phyloP scores from a whole-genome alignment of 2,888 invertebrate species.

The Congeria kusceri region DNA sequence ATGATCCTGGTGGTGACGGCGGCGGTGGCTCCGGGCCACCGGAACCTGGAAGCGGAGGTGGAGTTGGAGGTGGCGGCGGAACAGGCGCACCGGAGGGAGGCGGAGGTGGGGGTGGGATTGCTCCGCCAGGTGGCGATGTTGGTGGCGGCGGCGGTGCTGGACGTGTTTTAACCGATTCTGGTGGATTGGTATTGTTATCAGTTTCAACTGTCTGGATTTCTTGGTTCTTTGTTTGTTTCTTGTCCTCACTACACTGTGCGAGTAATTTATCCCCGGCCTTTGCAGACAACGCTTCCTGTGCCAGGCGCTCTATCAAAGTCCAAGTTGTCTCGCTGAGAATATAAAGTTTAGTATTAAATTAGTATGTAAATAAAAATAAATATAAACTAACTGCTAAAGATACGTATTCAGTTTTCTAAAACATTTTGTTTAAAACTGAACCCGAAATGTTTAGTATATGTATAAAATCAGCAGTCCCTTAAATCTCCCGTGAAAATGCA shows the following conservation, averaged over 20 bases:
- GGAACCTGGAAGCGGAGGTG: conserved; percentile 44
- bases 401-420: too few species aligned
- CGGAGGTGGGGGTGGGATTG: conserved; percentile 49
- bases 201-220: conserved; percentile 73
- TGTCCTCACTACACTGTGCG: conserved; percentile 34
- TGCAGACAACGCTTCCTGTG: conserved; percentile 68
- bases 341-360: too few species aligned
- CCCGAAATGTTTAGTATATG: too few species aligned
- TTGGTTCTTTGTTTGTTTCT: conserved; percentile 60
- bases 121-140: conserved; percentile 49
- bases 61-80: conserved; percentile 59
- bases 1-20: conserved; percentile 61
- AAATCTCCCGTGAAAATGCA: too few species aligned
- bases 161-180: neutral
- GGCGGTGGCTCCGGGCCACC: conserved; percentile 61
- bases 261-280: conserved; percentile 59
- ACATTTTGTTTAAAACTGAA: too few species aligned
- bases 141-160: conserved; percentile 30
- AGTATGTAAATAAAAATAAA: too few species aligned
- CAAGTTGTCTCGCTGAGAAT: conserved; percentile 76
- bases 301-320: conserved; percentile 74
- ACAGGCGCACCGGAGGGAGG: conserved; percentile 26
- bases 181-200: conserved; percentile 19
- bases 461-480: too few species aligned
- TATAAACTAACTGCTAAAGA: too few species aligned